Evolutionary conservation across 2,888 invertebrate species (phyloP).

Genomic region (Tenthredo livida): DNA sequence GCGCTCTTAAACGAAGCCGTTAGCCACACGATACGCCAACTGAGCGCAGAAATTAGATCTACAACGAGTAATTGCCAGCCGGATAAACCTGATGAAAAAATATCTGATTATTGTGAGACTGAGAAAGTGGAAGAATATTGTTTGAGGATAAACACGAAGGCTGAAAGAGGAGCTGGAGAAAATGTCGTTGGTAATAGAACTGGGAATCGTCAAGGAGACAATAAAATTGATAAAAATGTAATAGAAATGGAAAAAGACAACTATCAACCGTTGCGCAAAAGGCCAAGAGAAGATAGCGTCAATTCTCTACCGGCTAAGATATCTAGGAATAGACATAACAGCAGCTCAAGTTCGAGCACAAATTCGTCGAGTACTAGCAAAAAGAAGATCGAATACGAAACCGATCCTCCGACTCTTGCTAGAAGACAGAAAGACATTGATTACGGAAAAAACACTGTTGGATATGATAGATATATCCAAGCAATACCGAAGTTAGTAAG

Average conservation of each 20-base stretch:
- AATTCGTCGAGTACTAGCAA: conserved; percentile 67
- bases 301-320: conserved; percentile 63
- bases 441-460: conserved; percentile 95
- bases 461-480: conserved; percentile 88
- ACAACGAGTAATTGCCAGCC: conserved; percentile 28
- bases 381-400: conserved; percentile 81
- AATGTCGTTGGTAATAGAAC: conserved; percentile 49
- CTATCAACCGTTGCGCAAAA: conserved; percentile 62
- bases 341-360: conserved; percentile 73
- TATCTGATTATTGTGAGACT: conserved; percentile 33
- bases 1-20: conserved; percentile 66
- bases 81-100: conserved; percentile 53
- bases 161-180: conserved; percentile 24
- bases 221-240: background rate
- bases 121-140: conserved; percentile 50
- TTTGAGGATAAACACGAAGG: conserved; percentile 54
- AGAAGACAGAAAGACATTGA: conserved; percentile 96
- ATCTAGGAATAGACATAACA: conserved; percentile 68
- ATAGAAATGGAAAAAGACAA: conserved; percentile 57
- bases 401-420: conserved; percentile 85
- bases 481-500: conserved; percentile 85
- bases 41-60: conserved; percentile 23
- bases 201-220: conserved; percentile 28
- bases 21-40: conserved; percentile 55
- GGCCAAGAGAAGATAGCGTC: conserved; percentile 65